Conservation (phyloP, 2,113 vertebrate species). For the Stegastes partitus region DNA sequence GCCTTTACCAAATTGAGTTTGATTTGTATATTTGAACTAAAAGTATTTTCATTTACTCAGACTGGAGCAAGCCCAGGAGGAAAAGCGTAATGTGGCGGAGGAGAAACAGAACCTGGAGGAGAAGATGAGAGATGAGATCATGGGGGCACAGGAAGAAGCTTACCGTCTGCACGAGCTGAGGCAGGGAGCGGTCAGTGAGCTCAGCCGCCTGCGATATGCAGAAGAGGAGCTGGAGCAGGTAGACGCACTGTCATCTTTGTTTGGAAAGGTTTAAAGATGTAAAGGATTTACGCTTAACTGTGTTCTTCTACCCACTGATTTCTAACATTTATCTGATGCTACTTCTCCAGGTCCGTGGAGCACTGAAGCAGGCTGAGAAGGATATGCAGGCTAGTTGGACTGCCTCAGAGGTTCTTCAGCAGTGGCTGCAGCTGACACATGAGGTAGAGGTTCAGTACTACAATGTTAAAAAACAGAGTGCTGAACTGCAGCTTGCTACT, state of each 20-base stretch:
- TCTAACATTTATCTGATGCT: constrained; percentile 3
- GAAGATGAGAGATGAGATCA: constrained; percentile 98
- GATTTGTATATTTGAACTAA: neutral
- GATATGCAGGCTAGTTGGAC: constrained; percentile 81
- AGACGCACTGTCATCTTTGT: constrained; percentile 12
- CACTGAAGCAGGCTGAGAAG: constrained; percentile 82
- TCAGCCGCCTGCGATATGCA: constrained; percentile 94
- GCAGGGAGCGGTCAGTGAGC: constrained; percentile 92
- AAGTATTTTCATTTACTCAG: constrained; percentile 70
- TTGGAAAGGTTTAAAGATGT: neutral
- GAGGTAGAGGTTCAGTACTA: constrained; percentile 98
- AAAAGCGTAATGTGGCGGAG: constrained; percentile 95
- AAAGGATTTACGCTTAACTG: neutral
- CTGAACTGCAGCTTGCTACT: constrained; percentile 90
- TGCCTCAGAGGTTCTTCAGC: constrained; percentile 90
- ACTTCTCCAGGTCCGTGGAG: constrained; percentile 75
- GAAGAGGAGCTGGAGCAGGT: constrained; percentile 97
- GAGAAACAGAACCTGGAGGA: constrained; percentile 96
- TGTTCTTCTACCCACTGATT: neutral
- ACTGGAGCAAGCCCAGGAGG: constrained; percentile 95
- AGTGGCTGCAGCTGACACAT: constrained; percentile 96
- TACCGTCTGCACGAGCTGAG: constrained; percentile 90
- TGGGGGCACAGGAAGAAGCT: constrained; percentile 94
- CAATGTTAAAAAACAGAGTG: constrained; percentile 95
- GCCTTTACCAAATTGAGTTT: neutral